Conservation (phyloP, 1,140 invertebrate genomes). For the Drosophila burlai region DNA sequence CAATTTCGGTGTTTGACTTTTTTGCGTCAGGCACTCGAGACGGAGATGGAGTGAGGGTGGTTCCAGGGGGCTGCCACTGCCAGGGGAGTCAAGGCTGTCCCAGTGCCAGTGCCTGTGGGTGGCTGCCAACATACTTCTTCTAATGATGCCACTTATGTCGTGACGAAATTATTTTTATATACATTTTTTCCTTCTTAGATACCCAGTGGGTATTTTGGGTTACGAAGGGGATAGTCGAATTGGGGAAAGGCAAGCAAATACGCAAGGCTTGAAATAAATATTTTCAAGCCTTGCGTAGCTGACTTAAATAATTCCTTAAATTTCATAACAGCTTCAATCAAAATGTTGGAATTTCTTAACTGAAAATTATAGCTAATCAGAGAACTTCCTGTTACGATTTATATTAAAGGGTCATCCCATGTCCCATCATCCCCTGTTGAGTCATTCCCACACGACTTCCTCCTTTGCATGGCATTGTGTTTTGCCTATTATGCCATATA, state of each 20-base stretch:
- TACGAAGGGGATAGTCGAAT: not conserved
- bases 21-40: slow-evolving; percentile 78
- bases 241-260: not conserved
- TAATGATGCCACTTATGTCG: slow-evolving; percentile 84
- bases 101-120: slow-evolving; percentile 19
- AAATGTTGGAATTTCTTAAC: not conserved
- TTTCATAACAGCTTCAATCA: no score
- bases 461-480: slow-evolving; percentile 17
- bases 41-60: slow-evolving; percentile 12
- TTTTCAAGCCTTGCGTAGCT: no score
- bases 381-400: not conserved
- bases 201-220: slow-evolving; percentile 29
- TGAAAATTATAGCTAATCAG: not conserved
- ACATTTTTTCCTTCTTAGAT: slow-evolving; percentile 51
- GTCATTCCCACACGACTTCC: slow-evolving; percentile 20
- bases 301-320: no score
- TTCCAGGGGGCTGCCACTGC: not conserved
- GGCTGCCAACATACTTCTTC: slow-evolving; percentile 69
- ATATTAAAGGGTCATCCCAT: not conserved
- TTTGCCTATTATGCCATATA: slow-evolving; percentile 41
- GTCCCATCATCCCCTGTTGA: not conserved
- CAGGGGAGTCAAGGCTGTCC: slow-evolving; percentile 31
- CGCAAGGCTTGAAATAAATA: no score
- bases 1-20: slow-evolving; percentile 80
- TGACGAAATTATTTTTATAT: slow-evolving; percentile 82